A percentile compares a stretch with the other conserved stretches of the same genome.
phyloP scores from a whole-genome alignment of 2,888 invertebrate species.

The Euclidia mi region DNA sequence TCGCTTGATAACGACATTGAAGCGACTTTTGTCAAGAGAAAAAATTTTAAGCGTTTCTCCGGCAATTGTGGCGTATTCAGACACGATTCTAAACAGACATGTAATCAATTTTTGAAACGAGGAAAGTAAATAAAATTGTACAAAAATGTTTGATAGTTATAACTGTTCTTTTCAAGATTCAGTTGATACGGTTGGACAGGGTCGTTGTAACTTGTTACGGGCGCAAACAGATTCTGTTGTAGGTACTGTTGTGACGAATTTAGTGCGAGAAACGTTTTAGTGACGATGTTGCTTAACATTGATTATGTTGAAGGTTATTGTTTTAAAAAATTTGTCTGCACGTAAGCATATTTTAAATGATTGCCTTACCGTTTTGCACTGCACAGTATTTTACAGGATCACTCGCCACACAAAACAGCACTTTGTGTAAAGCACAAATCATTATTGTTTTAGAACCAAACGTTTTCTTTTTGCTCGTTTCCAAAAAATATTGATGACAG shows the following conservation, averaged over 20 bases:
- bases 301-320: too few relatives aligned
- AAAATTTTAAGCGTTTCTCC: conserved; percentile 62
- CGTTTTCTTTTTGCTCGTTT: too few relatives aligned
- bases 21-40: conserved; percentile 70
- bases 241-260: not conserved
- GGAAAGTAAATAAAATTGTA: conserved; percentile 45
- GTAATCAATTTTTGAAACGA: conserved; percentile 42
- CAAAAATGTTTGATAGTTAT: conserved; percentile 29
- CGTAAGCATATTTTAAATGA: too few relatives aligned
- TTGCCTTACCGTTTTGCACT: too few relatives aligned
- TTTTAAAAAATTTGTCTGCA: too few relatives aligned
- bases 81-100: conserved; percentile 43
- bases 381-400: too few relatives aligned
- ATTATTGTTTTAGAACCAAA: too few relatives aligned
- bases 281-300: too few relatives aligned
- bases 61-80: conserved; percentile 46
- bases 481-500: too few relatives aligned
- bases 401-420: too few relatives aligned
- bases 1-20: conserved; percentile 74
- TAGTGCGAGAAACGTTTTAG: too few relatives aligned
- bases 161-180: conserved; percentile 13
- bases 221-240: conserved; percentile 1
- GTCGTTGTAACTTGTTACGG: conserved; percentile 7
- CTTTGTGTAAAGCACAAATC: too few relatives aligned
- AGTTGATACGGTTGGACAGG: conserved; percentile 12